Conservation (phyloP, 1,140 invertebrate genomes). For the Drosophila dunni region DNA sequence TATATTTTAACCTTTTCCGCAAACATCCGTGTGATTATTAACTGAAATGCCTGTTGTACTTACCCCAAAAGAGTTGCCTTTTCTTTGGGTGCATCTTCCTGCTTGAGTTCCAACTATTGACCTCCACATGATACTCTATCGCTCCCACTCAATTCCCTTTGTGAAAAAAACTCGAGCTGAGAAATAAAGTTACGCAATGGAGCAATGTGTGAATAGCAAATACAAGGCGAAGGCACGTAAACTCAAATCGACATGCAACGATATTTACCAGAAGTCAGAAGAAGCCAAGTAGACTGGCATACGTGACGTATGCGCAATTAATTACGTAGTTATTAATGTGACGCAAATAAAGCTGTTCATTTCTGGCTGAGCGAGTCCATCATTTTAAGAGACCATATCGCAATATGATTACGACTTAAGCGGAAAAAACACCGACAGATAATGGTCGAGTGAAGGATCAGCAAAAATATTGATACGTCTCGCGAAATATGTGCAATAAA, state of each 20-base stretch:
- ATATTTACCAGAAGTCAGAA: slow-evolving; percentile 26
- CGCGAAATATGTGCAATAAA: slow-evolving; percentile 77
- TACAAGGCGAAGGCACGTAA: slow-evolving; percentile 13
- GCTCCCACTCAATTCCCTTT: background rate
- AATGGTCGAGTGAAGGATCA: background rate
- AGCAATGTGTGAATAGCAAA: slow-evolving; percentile 35
- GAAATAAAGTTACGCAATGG: slow-evolving; percentile 34
- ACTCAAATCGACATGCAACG: slow-evolving; percentile 20
- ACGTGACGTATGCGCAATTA: slow-evolving; percentile 76
- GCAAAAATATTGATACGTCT: slow-evolving; percentile 70
- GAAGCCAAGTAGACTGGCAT: slow-evolving; percentile 15
- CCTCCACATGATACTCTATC: slow-evolving; percentile 8
- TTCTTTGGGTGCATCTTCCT: background rate
- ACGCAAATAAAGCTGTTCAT: slow-evolving; percentile 40
- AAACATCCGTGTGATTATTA: too few relatives aligned
- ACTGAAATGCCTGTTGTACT: background rate
- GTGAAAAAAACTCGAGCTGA: slow-evolving; percentile 13
- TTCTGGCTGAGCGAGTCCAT: slow-evolving; percentile 39
- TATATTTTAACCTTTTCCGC: background rate
- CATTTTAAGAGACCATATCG: slow-evolving; percentile 73
- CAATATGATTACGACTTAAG: slow-evolving; percentile 72
- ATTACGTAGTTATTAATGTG: slow-evolving; percentile 66
- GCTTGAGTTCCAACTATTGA: slow-evolving; percentile 13
- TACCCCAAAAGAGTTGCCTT: too few relatives aligned
- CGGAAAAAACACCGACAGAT: slow-evolving; percentile 7